Evolutionary conservation across 2,888 invertebrate species (phyloP).

Genomic region (Nasonovia ribisnigri): DNA sequence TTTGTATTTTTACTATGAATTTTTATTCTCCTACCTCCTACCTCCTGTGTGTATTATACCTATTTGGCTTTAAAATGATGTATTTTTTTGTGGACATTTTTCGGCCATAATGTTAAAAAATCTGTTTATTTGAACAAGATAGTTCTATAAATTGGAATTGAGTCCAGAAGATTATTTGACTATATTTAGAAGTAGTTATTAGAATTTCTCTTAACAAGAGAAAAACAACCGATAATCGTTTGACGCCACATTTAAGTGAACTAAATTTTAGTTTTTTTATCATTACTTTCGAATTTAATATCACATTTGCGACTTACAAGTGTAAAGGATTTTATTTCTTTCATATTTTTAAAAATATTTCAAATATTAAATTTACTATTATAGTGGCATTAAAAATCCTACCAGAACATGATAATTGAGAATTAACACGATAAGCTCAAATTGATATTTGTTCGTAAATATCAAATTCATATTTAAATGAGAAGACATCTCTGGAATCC

Average conservation of each 20-base stretch:
- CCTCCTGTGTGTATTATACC: not conserved
- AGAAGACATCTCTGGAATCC: not conserved
- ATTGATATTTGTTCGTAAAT: not conserved
- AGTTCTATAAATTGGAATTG: not conserved
- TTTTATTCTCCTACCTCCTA: too few relatives aligned
- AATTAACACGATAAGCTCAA: not conserved
- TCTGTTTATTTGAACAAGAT: not conserved
- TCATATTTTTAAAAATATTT: not conserved
- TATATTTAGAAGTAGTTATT: not conserved
- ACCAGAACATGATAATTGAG: not conserved
- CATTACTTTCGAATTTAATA: not conserved
- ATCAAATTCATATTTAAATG: constrained; percentile 15
- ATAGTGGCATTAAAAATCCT: not conserved
- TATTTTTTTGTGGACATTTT: constrained; percentile 2
- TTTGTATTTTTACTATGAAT: not conserved
- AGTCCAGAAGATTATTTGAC: not conserved
- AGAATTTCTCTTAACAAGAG: not conserved
- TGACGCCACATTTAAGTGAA: not conserved
- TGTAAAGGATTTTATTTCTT: not conserved
- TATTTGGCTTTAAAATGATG: constrained; percentile 3
- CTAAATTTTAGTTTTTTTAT: not conserved
- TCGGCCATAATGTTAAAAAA: not conserved
- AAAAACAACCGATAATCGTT: not conserved
- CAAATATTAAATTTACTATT: not conserved
- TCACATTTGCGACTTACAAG: not conserved